These are phyloP conservation scores for Phasianus colchicus DNA, from an alignment of 2,113 vertebrate species.

Conservation along the genomic window DNA sequence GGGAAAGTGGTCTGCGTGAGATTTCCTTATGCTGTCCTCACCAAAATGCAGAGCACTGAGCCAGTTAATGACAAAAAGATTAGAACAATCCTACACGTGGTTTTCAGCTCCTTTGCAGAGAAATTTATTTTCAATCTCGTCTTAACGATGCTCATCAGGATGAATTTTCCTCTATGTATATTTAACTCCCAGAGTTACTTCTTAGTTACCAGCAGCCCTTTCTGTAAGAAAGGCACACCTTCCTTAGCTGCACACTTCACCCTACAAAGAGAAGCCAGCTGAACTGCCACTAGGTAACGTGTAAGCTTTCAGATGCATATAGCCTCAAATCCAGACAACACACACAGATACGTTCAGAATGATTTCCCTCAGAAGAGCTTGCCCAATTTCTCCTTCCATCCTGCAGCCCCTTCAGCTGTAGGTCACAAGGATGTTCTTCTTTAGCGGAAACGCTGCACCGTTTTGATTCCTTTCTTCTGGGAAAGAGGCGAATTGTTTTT, in stretches of 20 bases:
- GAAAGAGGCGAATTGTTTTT: not conserved
- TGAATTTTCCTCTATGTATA: not conserved
- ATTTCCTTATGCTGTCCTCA: not conserved
- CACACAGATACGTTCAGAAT: rapidly evolving
- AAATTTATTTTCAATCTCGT: not conserved
- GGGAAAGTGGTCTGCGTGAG: rapidly evolving
- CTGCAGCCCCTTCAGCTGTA: not conserved
- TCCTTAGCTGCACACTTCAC: not conserved
- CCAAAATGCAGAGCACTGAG: not conserved
- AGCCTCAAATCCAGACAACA: not conserved
- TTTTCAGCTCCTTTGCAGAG: not conserved
- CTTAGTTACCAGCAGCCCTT: not conserved
- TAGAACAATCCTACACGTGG: not conserved
- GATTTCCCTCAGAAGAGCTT: not conserved
- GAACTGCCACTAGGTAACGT: not conserved
- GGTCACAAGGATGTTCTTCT: not conserved
- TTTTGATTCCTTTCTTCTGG: not conserved
- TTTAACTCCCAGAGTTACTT: not conserved
- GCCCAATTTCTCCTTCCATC: not conserved
- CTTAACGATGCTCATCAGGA: rapidly evolving
- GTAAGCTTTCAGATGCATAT: not conserved
- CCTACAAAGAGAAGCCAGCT: not conserved
- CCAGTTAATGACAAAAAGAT: not conserved
- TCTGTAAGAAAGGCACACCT: rapidly evolving
- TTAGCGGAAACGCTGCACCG: not conserved